Conservation (phyloP, 2,113 vertebrate species). For the Hystrix cristata region DNA sequence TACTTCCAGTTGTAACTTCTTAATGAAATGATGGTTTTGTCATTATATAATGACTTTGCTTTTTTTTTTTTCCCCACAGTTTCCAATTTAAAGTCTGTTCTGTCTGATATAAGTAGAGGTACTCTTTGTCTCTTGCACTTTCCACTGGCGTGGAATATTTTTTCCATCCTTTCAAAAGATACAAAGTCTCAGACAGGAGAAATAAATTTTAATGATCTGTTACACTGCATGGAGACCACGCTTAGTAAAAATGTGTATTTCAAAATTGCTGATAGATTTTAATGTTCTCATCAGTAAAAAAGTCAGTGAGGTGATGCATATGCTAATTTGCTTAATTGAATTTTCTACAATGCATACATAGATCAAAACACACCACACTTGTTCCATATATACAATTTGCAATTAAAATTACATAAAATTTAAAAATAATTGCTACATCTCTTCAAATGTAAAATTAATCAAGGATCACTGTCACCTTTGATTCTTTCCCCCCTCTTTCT, state of each 20-base stretch:
- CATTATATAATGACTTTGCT: background rate
- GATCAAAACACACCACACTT: background rate
- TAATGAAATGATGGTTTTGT: background rate
- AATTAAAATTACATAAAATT: conserved; percentile 1
- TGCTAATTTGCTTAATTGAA: background rate
- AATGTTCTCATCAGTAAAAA: background rate
- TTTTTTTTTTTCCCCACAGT: background rate
- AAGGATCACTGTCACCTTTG: background rate
- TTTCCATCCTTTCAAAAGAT: background rate
- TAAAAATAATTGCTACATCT: background rate
- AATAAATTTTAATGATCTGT: background rate
- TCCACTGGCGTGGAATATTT: background rate
- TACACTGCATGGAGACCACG: background rate
- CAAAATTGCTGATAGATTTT: background rate
- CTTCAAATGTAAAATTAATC: conserved; percentile 24
- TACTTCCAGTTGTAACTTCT: background rate
- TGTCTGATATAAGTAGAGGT: background rate
- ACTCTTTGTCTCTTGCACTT: background rate
- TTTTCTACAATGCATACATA: background rate
- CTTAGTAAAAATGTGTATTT: background rate
- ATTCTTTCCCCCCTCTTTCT: background rate
- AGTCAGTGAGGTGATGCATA: background rate
- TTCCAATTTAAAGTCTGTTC: background rate
- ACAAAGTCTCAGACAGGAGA: background rate
- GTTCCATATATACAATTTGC: background rate